Evolutionary conservation across 2,888 invertebrate genomes (phyloP), one percentile per base, ranked within the genome.

Genomic region (Dicyrtoma fusca): DNA sequence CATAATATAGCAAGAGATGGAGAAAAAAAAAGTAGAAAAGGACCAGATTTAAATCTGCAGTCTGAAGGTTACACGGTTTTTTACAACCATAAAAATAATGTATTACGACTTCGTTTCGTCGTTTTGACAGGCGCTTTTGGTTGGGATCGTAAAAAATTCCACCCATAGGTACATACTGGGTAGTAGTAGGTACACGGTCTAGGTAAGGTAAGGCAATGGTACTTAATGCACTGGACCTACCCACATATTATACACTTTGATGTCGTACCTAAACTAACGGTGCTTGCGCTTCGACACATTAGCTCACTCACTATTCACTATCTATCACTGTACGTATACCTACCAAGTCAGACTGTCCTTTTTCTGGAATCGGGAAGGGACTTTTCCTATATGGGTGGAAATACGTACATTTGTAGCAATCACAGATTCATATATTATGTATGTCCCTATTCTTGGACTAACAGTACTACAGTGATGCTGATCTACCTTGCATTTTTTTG

Each of bases 81-180:
- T 65, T 49, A 55, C 55, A 42, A 19, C 17, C 55, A 26, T 68
- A 55, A 68, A 68, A 66, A 53, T 53, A n/a, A 68, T 44, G 55
- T 68, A 68, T 44, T 65, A 65, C 19, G 34, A 61, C 44, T 61
- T 42, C 25, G 5, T 42, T 19, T 61, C 25, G 17, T 55, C 21
- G 11, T 5, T 66, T 66, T 66, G 66, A 66, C 66, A 66, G 19
- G 57, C 5, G 57, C 25, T 25, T 53, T 19, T 11, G 23, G 66
- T 53, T 13, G 25, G 14, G 49, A 51, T 53, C 66, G 42, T 66
- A 66, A 66, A 64, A 64, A 66, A 66, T 6, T 64, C 14, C 14
- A 62, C n/a, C n/a, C 17, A 45, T 17, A 45, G 8, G 19, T 59
- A 59, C 13, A 59, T 57, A 49, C 49, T 49, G 3, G 49, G n/a